Conservation (phyloP, 1,140 invertebrate species). For the Chrysomallon squamiferum region DNA sequence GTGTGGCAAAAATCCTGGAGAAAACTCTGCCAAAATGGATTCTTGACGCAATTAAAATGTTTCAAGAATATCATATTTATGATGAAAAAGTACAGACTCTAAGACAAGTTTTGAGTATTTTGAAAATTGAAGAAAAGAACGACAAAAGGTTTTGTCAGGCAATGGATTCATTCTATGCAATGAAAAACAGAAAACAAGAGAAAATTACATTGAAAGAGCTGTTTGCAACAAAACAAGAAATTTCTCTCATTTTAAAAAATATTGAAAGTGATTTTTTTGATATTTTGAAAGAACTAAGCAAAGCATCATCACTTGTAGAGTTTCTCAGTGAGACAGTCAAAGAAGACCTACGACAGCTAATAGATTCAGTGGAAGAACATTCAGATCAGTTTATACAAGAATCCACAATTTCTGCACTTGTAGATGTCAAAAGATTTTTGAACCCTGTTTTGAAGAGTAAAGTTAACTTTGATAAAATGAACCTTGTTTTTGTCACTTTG, state of each 20-base stretch:
- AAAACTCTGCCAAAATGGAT: background rate
- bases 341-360: slow-evolving; percentile 40
- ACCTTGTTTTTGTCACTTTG: slow-evolving; percentile 11
- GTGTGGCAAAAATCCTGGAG: background rate
- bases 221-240: background rate
- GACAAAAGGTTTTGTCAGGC: background rate
- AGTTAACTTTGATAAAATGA: background rate
- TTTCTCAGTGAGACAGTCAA: slow-evolving; percentile 29
- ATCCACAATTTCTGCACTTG: slow-evolving; percentile 36
- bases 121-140: background rate
- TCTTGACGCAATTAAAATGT: background rate
- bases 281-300: slow-evolving; percentile 23
- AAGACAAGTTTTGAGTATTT: background rate
- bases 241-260: slow-evolving; percentile 1
- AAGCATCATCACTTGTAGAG: slow-evolving; percentile 20
- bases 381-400: slow-evolving; percentile 38
- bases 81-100: background rate
- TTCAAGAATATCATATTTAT: background rate
- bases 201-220: background rate
- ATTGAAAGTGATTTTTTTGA: slow-evolving; percentile 8
- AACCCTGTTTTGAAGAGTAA: slow-evolving; percentile 20
- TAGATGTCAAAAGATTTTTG: slow-evolving; percentile 34
- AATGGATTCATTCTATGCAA: background rate
- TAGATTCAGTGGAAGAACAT: slow-evolving; percentile 48
- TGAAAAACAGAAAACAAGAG: background rate